phyloP scores from a whole-genome alignment of 1,140 invertebrate species.

The Teleogryllus occipitalis region DNA sequence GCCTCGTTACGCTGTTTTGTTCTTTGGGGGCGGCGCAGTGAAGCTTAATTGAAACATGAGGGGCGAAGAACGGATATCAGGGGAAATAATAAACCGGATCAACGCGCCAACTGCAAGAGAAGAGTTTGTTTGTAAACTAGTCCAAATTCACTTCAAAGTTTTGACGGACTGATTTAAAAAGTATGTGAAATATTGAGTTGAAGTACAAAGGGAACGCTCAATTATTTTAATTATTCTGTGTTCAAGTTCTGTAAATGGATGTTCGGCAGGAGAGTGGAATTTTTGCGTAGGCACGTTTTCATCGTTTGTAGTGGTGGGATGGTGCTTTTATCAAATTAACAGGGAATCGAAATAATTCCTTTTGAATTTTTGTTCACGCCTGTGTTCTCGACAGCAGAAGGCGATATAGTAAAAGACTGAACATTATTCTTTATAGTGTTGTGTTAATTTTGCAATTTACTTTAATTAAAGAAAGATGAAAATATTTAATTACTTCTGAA shows the following conservation, averaged over 20 bases:
- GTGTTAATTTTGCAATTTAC: no score
- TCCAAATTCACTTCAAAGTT: background rate
- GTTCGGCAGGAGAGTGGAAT: no score
- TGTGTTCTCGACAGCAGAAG: no score
- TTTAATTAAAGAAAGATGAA: no score
- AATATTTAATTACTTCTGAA: no score
- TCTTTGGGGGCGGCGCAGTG: background rate
- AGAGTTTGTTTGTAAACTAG: background rate
- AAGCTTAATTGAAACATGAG: background rate
- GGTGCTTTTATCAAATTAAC: no score
- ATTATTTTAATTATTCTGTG: background rate
- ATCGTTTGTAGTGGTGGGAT: no score
- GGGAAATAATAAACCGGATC: slow-evolving; percentile 1
- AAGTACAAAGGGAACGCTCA: background rate
- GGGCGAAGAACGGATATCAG: background rate
- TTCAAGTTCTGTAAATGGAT: background rate
- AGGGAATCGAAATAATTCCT: no score
- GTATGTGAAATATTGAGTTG: background rate
- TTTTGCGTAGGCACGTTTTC: no score
- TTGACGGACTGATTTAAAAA: background rate
- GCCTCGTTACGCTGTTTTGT: background rate
- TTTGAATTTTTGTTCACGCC: no score
- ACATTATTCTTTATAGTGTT: no score
- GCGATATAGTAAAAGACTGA: no score
- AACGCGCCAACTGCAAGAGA: background rate